Evolutionary conservation across 2,888 invertebrate species (phyloP).

Genomic region (Agapetus fuscipes): DNA sequence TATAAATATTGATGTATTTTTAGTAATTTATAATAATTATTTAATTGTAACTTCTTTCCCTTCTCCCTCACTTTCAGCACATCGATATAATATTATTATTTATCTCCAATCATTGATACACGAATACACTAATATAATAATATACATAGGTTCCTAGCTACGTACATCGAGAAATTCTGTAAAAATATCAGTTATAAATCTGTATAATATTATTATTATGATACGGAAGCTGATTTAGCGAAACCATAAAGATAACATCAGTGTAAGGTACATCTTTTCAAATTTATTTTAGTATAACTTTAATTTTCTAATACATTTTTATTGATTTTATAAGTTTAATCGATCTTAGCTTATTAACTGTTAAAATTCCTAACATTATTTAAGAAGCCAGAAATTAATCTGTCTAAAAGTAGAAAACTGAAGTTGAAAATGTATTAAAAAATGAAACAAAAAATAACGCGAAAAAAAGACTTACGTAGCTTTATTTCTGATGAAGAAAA

Average conservation of each 20-base stretch:
- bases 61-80: no score
- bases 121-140: constrained; percentile 4
- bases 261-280: constrained; percentile 10
- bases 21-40: constrained; percentile 12
- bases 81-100: not conserved
- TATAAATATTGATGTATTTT: constrained; percentile 23
- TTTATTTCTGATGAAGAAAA: no score
- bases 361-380: no score
- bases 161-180: constrained; percentile 21
- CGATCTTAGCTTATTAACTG: no score
- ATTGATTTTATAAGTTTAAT: constrained; percentile 10
- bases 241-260: constrained; percentile 11
- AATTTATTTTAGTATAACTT: constrained; percentile 7
- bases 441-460: no score
- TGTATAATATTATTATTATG: constrained; percentile 20
- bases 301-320: constrained; percentile 7
- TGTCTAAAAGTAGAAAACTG: no score
- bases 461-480: no score
- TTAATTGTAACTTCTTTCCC: not conserved
- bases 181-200: constrained; percentile 20
- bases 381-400: no score
- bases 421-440: no score
- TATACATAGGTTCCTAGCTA: constrained; percentile 20
- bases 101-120: not conserved
- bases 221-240: constrained; percentile 13